Base-by-base conservation (phyloP, 2,888 invertebrate species). In the Rhamphomyia laevipes region DNA sequence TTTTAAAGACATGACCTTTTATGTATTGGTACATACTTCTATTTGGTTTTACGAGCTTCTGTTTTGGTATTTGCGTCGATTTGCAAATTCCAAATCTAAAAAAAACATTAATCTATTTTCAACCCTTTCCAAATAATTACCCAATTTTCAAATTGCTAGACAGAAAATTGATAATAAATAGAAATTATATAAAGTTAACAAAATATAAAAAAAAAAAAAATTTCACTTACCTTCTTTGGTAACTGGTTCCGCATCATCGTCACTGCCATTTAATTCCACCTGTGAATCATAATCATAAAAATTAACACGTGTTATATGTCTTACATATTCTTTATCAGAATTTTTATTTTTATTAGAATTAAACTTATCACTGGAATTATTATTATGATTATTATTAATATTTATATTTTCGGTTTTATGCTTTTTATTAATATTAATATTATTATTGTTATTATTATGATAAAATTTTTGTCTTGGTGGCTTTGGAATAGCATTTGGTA, bases 151-250 rank as follows among this genome's bases (percentile, higher is more conserved):
- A n/a, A n/a, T n/a, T n/a, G n/a, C n/a, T n/a, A n/a, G n/a, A n/a
- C n/a, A n/a, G n/a, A n/a, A n/a, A n/a, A n/a, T 21, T n/a, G 40
- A 46, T n/a, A n/a, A n/a, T n/a, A n/a, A n/a, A n/a, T n/a, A n/a
- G n/a, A n/a, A n/a, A n/a, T n/a, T 13, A 44, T 44, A 44, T 9
- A 44, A 21, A 48, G n/a, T 45, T 16, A n/a, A 48, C 12, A 30
- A 33, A 17, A 30, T 18, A 16, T 23, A 40, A 45, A 10, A 33
- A 27, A 40, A 43, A 27, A 47, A n/a, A 42, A 18, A 43, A 10
- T 16, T 16, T 23, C 41, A 69, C 75, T 76, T 68, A 87, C 88
- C 88, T 80, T 89, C 88, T 81, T 88, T 88, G 74, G 87, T 86
- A 67, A 86, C 83, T 62, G 88, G 86, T 73, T 84, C 79, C 56